Conservation (phyloP, 2,797 vertebrate species). For the Enteromius fasciolatus region DNA sequence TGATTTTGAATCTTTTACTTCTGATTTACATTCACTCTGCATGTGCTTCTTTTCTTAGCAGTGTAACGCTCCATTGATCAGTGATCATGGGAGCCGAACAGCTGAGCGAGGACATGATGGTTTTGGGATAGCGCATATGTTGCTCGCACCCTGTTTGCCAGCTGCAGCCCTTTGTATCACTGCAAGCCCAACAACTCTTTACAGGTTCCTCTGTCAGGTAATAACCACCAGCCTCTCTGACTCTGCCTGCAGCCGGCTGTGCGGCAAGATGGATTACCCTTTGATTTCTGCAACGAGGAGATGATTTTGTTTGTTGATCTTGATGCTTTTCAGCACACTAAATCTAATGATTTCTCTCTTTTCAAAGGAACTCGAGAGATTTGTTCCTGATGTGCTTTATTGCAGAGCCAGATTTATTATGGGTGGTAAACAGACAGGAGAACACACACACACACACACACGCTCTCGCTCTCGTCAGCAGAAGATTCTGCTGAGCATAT, state of each 20-base stretch:
- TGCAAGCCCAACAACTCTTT: slow-evolving; percentile 56
- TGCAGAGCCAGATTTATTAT: slow-evolving; percentile 59
- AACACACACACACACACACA: slow-evolving; percentile 32
- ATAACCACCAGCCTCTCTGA: slow-evolving; percentile 60
- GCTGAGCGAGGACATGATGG: slow-evolving; percentile 56
- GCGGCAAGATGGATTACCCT: slow-evolving; percentile 65
- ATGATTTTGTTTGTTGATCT: slow-evolving; percentile 51
- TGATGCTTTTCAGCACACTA: slow-evolving; percentile 46
- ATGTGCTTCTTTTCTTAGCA: slow-evolving; percentile 34
- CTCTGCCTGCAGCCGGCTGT: slow-evolving; percentile 62
- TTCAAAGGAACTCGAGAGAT: slow-evolving; percentile 52
- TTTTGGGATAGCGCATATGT: slow-evolving; percentile 64
- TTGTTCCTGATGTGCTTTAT: slow-evolving; percentile 55
- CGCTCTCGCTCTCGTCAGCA: slow-evolving; percentile 46
- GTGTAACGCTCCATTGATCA: slow-evolving; percentile 61
- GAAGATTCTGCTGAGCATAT: slow-evolving; percentile 47
- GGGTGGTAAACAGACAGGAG: slow-evolving; percentile 55
- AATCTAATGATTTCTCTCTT: slow-evolving; percentile 55
- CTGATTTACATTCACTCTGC: slow-evolving; percentile 29
- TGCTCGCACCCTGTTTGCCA: slow-evolving; percentile 57
- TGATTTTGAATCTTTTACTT: not conserved
- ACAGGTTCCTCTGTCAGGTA: slow-evolving; percentile 64
- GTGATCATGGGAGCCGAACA: slow-evolving; percentile 56
- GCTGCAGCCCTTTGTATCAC: slow-evolving; percentile 62
- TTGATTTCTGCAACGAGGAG: slow-evolving; percentile 58